Percentiles rank a stretch among this genome's conserved stretches.
These are phyloP conservation scores for Amiota communis DNA, from an alignment of 2,888 invertebrate genomes.

Conservation along the genomic window DNA sequence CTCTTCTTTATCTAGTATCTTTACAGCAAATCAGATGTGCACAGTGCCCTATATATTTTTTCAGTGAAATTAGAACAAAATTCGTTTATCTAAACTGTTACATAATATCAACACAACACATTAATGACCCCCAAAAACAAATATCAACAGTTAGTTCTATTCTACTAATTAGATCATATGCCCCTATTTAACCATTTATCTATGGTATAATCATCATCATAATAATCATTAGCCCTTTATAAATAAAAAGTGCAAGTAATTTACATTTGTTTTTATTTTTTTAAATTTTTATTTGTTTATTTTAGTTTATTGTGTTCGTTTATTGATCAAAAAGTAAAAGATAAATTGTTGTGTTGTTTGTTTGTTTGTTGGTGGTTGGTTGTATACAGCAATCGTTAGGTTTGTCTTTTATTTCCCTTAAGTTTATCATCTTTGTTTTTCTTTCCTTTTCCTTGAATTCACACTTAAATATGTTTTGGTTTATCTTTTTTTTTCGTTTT, in stretches of 20 bases:
- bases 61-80: no score
- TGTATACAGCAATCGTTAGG: conserved; percentile 17
- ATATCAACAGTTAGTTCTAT: no score
- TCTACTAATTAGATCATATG: no score
- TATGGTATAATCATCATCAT: no score
- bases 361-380: conserved; percentile 8
- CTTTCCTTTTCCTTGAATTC: neutral
- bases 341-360: conserved; percentile 18
- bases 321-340: conserved; percentile 25
- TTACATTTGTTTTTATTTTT: neutral
- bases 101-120: no score
- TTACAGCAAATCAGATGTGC: no score
- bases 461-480: neutral
- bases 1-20: no score
- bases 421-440: neutral
- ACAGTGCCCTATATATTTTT: no score
- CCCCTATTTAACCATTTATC: no score
- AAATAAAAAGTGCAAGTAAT: conserved; percentile 2
- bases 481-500: conserved; percentile 13
- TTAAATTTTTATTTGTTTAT: neutral
- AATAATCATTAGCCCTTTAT: no score
- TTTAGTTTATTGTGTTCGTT: neutral
- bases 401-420: neutral
- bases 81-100: no score
- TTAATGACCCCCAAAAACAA: no score